Conservation (phyloP, 2,797 vertebrate genomes). For the Apogon hyalosoma region DNA sequence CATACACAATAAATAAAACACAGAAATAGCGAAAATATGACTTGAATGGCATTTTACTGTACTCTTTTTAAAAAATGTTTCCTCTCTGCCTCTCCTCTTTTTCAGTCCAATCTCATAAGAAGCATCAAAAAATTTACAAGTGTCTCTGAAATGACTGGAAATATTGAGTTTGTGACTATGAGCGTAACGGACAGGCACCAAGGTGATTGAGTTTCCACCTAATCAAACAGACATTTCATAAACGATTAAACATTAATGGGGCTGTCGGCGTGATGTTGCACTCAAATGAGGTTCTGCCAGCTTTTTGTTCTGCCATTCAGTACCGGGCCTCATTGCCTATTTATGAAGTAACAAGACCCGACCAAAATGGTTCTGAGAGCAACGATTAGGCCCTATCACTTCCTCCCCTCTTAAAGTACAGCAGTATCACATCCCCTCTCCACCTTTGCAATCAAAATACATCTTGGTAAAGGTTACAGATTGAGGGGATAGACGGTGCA, state of each 20-base stretch:
- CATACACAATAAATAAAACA: too few species aligned
- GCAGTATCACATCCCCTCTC: conserved; percentile 60
- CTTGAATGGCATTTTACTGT: neutral
- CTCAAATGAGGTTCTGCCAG: conserved; percentile 43
- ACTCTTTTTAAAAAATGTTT: conserved; percentile 2
- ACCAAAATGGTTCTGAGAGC: conserved; percentile 56
- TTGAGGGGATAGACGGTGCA: conserved; percentile 33
- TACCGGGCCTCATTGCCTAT: conserved; percentile 67
- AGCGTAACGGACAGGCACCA: conserved; percentile 14
- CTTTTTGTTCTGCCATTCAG: conserved; percentile 68
- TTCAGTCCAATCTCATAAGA: neutral
- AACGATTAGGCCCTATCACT: conserved; percentile 69
- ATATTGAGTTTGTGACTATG: neutral
- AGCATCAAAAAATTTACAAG: neutral
- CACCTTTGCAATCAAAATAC: conserved; percentile 55
- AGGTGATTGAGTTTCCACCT: conserved; percentile 58
- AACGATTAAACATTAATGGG: conserved; percentile 75
- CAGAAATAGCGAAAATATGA: neutral
- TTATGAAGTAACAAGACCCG: conserved; percentile 76
- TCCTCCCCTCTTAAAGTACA: conserved; percentile 48
- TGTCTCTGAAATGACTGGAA: conserved; percentile 7
- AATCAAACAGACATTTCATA: conserved; percentile 74
- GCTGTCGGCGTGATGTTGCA: conserved; percentile 27
- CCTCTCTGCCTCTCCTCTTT: neutral
- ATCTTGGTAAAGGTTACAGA: conserved; percentile 53